These are phyloP conservation scores for Napeogenes sylphis DNA, from an alignment of 2,888 invertebrate genomes.

Conservation along the genomic window DNA sequence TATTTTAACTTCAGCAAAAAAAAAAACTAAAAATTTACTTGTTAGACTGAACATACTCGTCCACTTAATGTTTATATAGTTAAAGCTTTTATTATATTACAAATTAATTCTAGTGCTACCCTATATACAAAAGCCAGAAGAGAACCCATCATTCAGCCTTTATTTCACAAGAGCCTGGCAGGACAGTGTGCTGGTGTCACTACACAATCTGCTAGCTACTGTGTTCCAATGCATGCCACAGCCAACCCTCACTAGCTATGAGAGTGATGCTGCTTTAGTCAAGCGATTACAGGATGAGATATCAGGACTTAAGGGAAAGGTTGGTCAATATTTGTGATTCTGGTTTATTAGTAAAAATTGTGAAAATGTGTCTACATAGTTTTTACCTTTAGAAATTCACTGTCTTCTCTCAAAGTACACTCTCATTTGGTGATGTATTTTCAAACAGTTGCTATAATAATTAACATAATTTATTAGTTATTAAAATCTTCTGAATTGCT, in stretches of 20 bases:
- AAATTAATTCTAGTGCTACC: slow-evolving; percentile 85
- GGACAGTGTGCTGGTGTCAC: slow-evolving; percentile 91
- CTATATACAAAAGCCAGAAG: slow-evolving; percentile 93
- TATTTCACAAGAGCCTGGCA: slow-evolving; percentile 97
- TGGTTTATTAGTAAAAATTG: not conserved
- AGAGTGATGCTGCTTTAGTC: slow-evolving; percentile 89
- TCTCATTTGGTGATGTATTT: too few relatives aligned
- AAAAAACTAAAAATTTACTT: too few relatives aligned
- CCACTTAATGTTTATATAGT: too few relatives aligned
- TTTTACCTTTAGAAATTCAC: too few relatives aligned
- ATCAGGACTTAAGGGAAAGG: slow-evolving; percentile 77
- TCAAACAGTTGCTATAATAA: too few relatives aligned
- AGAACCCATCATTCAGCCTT: slow-evolving; percentile 89
- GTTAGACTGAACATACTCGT: too few relatives aligned
- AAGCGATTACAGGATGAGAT: slow-evolving; percentile 91
- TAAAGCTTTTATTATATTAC: too few relatives aligned
- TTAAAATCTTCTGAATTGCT: too few relatives aligned
- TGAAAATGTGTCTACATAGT: too few relatives aligned
- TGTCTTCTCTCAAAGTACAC: too few relatives aligned
- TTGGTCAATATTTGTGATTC: slow-evolving; percentile 27
- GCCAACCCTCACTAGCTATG: slow-evolving; percentile 90
- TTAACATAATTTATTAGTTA: too few relatives aligned
- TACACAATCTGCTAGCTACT: slow-evolving; percentile 95
- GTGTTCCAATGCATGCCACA: slow-evolving; percentile 92
- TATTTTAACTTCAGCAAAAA: too few relatives aligned